Evolutionary conservation across 1,140 invertebrate species (phyloP), one percentile per base, ranked within the genome.

Genomic region (Danaus plexippus): DNA sequence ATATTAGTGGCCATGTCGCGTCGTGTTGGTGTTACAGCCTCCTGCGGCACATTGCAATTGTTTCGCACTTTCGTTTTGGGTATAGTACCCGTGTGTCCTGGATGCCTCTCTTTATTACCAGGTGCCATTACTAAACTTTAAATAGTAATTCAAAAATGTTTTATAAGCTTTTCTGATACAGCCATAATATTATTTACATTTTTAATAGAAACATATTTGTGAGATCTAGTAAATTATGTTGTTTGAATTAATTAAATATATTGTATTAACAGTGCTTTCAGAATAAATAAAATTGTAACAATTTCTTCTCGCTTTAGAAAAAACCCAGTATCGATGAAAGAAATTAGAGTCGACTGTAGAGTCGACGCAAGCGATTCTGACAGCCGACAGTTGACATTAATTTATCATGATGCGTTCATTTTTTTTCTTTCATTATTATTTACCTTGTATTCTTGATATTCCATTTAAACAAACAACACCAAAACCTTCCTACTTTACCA

Each of bases 1-100:
- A 88, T 67, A 76, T 88, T 87, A 44, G 78, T 78, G 59, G 84
- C 79, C 77, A 88, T 86, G 61, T 88, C 87, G 75, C 87, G 73
- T 68, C 87, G 77, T 32, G 87, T 88, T 12, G 87, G 87, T 54
- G 87, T 88, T 57, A 88, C 87, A 65, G 84, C 85, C 69, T 88
- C 87, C 67, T 88, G 87, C 12, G 87, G 87, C 22, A 88, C 85
- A 85, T 87, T 87, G 61, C 82, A 85, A 71, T 87, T 87, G 54
- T 85, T 87, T 55, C 85, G 73, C 12, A 75, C 81, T 78, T 88
- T 88, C 46, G 85, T 87, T 66, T 88, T 88, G 32, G 86, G 86
- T 63, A 88, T 87, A 42, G 86, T 87, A 57, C 86, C 86, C 63
- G 86, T 88, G 58, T 85, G 81, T 69, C 76, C 69, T 72, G 84